A percentile compares a stretch with the other conserved stretches of the same genome.
Conservation (phyloP, 1,140 invertebrate species). For the Drosophila seguyi region DNA sequence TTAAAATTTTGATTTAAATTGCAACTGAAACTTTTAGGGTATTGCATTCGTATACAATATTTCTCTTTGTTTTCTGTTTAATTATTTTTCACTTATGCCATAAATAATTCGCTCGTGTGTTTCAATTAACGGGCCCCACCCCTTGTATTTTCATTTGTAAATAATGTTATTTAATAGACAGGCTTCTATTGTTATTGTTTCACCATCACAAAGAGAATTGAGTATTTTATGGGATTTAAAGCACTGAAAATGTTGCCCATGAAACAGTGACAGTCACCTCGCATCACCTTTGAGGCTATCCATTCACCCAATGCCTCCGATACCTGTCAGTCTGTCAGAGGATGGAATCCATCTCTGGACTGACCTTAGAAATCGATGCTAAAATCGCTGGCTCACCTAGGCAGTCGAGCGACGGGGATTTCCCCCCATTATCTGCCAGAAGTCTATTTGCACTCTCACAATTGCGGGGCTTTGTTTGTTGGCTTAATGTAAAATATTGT, state of each 20-base stretch:
- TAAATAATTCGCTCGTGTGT: constrained; percentile 52
- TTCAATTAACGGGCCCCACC: constrained; percentile 61
- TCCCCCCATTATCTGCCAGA: neutral
- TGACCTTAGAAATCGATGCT: constrained; percentile 39
- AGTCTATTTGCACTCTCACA: constrained; percentile 30
- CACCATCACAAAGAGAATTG: neutral
- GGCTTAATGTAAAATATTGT: constrained; percentile 79
- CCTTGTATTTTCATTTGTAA: constrained; percentile 29
- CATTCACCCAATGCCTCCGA: constrained; percentile 4
- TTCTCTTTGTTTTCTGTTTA: constrained; percentile 44
- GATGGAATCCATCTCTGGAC: constrained; percentile 14
- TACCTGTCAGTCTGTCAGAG: constrained; percentile 57
- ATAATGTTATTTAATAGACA: constrained; percentile 53
- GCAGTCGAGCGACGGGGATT: constrained; percentile 21
- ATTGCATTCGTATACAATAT: neutral
- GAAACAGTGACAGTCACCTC: neutral
- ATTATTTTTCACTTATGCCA: constrained; percentile 57
- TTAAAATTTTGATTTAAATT: neutral
- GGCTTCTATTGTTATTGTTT: constrained; percentile 14
- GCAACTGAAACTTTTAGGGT: neutral
- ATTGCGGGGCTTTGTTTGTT: constrained; percentile 66
- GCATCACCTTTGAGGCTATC: neutral
- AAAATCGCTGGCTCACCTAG: constrained; percentile 50
- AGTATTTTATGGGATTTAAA: constrained; percentile 37
- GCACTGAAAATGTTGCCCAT: constrained; percentile 1